A percentile compares a stretch with the other conserved stretches of the same genome.
Conservation (phyloP, 2,888 invertebrate species). For the Kryphioiulus occultus region DNA sequence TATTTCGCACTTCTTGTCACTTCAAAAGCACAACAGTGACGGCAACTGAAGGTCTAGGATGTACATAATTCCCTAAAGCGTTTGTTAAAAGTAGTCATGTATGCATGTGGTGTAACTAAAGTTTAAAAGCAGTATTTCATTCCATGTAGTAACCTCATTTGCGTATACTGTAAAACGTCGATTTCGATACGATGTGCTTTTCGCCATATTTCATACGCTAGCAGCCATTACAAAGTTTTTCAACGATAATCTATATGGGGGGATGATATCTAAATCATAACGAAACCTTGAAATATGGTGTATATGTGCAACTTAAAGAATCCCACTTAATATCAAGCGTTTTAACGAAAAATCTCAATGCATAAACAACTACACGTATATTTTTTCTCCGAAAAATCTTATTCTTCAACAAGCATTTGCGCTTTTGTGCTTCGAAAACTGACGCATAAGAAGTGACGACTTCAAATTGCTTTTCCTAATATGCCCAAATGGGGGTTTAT, state of each 20-base stretch:
- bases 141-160: too few relatives aligned
- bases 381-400: not conserved
- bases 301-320: not conserved
- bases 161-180: not conserved
- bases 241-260: not conserved
- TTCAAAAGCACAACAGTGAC: not conserved
- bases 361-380: not conserved
- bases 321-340: not conserved
- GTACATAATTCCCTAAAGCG: not conserved
- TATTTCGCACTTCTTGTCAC: not conserved
- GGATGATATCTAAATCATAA: not conserved
- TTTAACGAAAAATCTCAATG: not conserved
- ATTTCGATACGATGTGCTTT: not conserved
- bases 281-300: not conserved
- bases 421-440: not conserved
- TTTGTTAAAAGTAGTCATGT: too few relatives aligned
- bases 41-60: not conserved
- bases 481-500: not conserved
- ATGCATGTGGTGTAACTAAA: too few relatives aligned
- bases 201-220: too few relatives aligned
- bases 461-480: constrained; percentile 10
- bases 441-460: not conserved
- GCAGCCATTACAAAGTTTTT: too few relatives aligned
- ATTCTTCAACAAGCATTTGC: not conserved
- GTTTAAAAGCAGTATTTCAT: too few relatives aligned